Base-by-base conservation (phyloP, 2,797 vertebrate species). In the Triplophysa bombifrons region DNA sequence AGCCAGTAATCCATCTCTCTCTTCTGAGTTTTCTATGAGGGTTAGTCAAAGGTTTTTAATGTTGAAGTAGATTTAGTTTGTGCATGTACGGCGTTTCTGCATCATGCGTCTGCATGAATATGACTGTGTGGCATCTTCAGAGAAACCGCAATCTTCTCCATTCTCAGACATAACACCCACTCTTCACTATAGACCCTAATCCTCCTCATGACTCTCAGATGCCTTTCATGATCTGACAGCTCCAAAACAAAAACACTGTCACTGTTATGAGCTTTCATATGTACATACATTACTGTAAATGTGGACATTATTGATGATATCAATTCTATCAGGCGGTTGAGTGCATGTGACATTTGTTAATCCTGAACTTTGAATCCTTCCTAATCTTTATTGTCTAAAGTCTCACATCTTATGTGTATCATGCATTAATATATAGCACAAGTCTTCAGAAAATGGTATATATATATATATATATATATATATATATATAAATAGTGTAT, bases 21-120 rank as follows among this genome's bases (percentile, higher is more conserved):
- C 51, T 6, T 19, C 5, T 9, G 11, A 58, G 2, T 58, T 10
- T 58, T 58, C 5, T 4, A 34, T 71, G 38, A 5, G n/a, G 20
- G 30, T 30, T 9, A 72, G 11, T 41, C 13, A 7, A 17, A 1
- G 41, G 48, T 64, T 14, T 53, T 63, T 51, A 20, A 20, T 17
- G 12, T 65, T 60, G 17, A 73, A 63, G 16, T 25, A 22, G n/a
- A 25, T 14, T 58, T 4, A 25, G 1, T 13, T 10, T 56, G 11
- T 44, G 30, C 63, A 66, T 66, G 63, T 13, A 2, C 2, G 13
- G 30, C 8, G 22, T 30, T 73, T 14, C 9, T 22, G 44, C 41
- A 90, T 84, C 90, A 89, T 90, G 89, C 89, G 90, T 80, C 82
- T 88, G 82, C 83, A 80, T 71, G 80, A 67, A 72, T 86, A 27